phyloP scores from a whole-genome alignment of 2,113 vertebrate species.

The Otocyon megalotis region DNA sequence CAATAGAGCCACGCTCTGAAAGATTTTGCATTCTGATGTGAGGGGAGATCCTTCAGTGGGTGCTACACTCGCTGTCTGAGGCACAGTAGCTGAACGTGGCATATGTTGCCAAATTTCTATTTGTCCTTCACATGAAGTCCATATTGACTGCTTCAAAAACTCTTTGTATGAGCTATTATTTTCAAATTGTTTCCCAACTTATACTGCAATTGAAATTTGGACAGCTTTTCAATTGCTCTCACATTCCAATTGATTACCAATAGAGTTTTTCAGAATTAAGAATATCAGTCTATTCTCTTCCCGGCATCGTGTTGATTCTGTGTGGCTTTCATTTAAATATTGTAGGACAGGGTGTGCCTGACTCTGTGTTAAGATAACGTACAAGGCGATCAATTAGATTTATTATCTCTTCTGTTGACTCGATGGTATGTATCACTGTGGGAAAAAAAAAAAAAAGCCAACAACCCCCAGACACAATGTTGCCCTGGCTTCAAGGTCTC shows the following conservation, averaged over 20 bases:
- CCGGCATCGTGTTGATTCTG: slow-evolving; percentile 85
- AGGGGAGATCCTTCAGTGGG: slow-evolving; percentile 35
- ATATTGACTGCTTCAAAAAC: slow-evolving; percentile 95
- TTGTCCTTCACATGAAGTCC: slow-evolving; percentile 96
- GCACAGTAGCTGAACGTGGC: slow-evolving; percentile 82
- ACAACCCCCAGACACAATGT: slow-evolving; percentile 69
- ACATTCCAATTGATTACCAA: slow-evolving; percentile 99
- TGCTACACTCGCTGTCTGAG: slow-evolving; percentile 81
- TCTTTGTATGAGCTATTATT: slow-evolving; percentile 96
- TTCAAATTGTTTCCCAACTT: slow-evolving; percentile 99
- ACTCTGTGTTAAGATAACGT: slow-evolving; percentile 88
- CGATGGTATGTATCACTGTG: slow-evolving; percentile 72
- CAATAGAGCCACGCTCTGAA: slow-evolving; percentile 7
- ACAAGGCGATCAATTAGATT: slow-evolving; percentile 89
- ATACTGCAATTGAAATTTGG: slow-evolving; percentile 96
- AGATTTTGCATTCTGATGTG: slow-evolving; percentile 61
- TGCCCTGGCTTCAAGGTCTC: slow-evolving; percentile 85
- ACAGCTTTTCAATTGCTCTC: slow-evolving; percentile 97
- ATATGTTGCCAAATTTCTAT: slow-evolving; percentile 88
- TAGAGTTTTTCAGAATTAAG: slow-evolving; percentile 93
- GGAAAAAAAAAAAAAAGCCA: slow-evolving; percentile 6
- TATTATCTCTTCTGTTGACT: slow-evolving; percentile 86
- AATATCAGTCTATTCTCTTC: slow-evolving; percentile 90
- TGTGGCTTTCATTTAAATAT: slow-evolving; percentile 94
- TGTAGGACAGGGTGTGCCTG: slow-evolving; percentile 83